phyloP scores from a whole-genome alignment of 2,797 vertebrate genomes.

The Peromyscus melanophrys region DNA sequence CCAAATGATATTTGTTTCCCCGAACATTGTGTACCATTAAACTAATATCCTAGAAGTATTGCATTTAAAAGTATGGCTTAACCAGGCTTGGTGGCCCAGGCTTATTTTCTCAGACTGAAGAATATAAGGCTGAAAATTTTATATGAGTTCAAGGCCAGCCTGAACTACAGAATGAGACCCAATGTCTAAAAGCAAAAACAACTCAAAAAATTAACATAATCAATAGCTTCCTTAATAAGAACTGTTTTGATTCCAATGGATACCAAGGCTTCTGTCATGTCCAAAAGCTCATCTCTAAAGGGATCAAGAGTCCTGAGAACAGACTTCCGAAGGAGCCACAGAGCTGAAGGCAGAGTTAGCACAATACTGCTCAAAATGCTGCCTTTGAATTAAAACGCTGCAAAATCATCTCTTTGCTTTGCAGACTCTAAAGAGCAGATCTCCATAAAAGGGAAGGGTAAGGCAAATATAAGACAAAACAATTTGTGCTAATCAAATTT shows the following conservation, averaged over 20 bases:
- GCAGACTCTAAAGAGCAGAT: not conserved
- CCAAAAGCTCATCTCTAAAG: conserved; percentile 6
- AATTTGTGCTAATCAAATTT: conserved; percentile 49
- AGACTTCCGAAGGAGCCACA: not conserved
- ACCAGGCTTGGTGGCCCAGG: not conserved
- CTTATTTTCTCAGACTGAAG: too few species aligned
- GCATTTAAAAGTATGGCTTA: not conserved
- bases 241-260: not conserved
- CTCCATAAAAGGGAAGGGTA: not conserved
- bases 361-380: not conserved
- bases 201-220: not conserved
- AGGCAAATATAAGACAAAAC: conserved; percentile 23
- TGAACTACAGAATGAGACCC: not conserved
- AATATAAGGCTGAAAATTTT: not conserved
- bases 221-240: not conserved
- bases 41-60: conserved; percentile 26
- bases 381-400: conserved; percentile 41
- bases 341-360: not conserved
- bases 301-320: not conserved
- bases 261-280: not conserved
- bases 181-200: not conserved
- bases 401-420: conserved; percentile 46
- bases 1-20: not conserved
- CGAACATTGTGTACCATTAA: not conserved
- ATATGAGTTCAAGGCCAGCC: not conserved